Conservation (phyloP, 2,113 vertebrate genomes). For the Odontophorus gujanensis region DNA sequence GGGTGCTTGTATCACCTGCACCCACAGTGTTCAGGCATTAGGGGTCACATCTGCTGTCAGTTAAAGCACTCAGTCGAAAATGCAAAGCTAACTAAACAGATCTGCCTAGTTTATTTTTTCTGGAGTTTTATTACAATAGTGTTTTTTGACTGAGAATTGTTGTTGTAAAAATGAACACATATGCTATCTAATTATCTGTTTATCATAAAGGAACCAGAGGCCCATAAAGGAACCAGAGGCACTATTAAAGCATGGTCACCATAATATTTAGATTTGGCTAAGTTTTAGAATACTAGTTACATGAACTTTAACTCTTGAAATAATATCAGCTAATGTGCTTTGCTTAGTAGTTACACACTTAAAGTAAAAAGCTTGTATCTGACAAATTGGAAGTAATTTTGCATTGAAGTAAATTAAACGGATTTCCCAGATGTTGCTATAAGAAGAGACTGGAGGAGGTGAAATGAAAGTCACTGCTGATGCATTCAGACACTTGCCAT, state of each 20-base stretch:
- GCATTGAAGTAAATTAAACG: slow-evolving; percentile 29
- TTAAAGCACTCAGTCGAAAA: neutral
- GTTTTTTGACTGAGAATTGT: neutral
- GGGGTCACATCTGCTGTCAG: neutral
- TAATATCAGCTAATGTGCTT: slow-evolving; percentile 18
- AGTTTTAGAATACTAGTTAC: slow-evolving; percentile 6
- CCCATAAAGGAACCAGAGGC: neutral
- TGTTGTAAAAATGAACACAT: neutral
- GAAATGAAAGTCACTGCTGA: slow-evolving; percentile 35
- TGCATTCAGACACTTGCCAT: neutral
- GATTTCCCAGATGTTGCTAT: slow-evolving; percentile 53
- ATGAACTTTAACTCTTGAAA: slow-evolving; percentile 30
- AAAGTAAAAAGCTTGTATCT: slow-evolving; percentile 36
- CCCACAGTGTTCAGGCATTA: neutral
- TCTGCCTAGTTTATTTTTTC: neutral
- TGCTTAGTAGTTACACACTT: slow-evolving; percentile 17
- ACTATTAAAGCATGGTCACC: slow-evolving; percentile 1
- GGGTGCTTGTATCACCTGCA: neutral
- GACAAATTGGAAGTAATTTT: slow-evolving; percentile 48
- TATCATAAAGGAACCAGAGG: neutral
- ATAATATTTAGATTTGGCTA: slow-evolving; percentile 25
- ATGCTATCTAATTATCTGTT: neutral
- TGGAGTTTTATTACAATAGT: neutral
- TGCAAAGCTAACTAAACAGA: neutral
- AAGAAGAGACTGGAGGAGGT: neutral